Evolutionary conservation across 1,140 invertebrate species (phyloP).

Genomic region (Aphelinus atriplicis): DNA sequence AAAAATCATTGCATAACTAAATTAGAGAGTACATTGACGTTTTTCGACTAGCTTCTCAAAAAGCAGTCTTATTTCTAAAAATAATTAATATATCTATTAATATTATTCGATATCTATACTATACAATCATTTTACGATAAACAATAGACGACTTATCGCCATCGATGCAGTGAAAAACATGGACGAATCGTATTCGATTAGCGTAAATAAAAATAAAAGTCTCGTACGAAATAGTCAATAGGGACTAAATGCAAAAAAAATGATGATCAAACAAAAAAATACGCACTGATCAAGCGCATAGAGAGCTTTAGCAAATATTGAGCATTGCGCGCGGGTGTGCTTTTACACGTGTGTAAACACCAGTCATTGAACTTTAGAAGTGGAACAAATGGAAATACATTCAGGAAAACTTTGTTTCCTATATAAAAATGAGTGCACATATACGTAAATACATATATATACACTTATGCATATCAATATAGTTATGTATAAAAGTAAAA

Average conservation of each 20-base stretch:
- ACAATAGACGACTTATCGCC: not conserved
- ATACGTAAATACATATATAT: conserved; percentile 5
- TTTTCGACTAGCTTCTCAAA: conserved; percentile 12
- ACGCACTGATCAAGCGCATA: conserved; percentile 6
- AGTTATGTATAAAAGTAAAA: conserved; percentile 31
- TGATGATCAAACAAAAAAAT: conserved; percentile 4
- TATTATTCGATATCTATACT: conserved; percentile 5
- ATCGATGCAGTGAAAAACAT: not conserved
- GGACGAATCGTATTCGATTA: conserved; percentile 6
- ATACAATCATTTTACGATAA: not conserved
- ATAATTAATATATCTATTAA: too few relatives aligned
- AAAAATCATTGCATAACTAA: not conserved
- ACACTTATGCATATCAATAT: conserved; percentile 12
- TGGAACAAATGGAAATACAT: conserved; percentile 25
- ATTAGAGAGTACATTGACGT: not conserved
- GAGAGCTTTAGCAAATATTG: conserved; percentile 22
- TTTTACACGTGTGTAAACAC: conserved; percentile 8
- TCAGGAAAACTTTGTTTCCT: conserved; percentile 11
- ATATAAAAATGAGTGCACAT: not conserved
- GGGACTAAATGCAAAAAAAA: conserved; percentile 1
- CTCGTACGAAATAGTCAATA: conserved; percentile 14
- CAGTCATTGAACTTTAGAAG: conserved; percentile 34
- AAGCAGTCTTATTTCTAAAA: not conserved
- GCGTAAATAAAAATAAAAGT: not conserved
- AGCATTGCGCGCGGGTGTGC: conserved; percentile 8